Evolutionary conservation across 2,797 vertebrate species (phyloP), one percentile per base, ranked within the genome.

Genomic region (Xenops minutus): DNA sequence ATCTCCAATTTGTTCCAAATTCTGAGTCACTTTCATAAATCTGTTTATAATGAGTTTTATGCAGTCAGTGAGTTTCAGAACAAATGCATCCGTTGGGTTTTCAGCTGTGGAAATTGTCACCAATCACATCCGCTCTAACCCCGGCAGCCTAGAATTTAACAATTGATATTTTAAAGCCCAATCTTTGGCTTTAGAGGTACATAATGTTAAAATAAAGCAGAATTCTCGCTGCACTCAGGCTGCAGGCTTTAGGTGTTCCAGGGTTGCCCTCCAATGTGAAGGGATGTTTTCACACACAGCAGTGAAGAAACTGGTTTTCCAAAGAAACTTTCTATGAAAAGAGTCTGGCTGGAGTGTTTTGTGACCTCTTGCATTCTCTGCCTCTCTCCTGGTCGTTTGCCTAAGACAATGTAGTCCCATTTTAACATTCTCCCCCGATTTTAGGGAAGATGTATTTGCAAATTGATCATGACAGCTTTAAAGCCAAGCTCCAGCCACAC

Each of bases 11-110:
- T 15, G 79, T 91, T 92, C 92, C 88, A 93, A 94, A 78, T 86
- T 77, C 89, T 92, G 93, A 96, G 74, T 97, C 92, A 66, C 20
- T 22, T 91, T 84, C 79, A 55, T 75, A 87, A 95, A 86, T 92
- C 93, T 48, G 75, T 78, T 95, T 73, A 7, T 66, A 80, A 75
- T 0, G 30, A 67, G 77, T 95, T 93, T 61, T 77, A 30, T 55
- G 78, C 61, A 52, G 62, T 64, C 75, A 17, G 61, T 54, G 85
- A 86, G 55, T 80, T 78, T 12, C 12, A 34, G 92, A 94, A 83
- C 92, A 94, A 92, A 64, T 37, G 23, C 37, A 52, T 72, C 29
- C 39, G 2, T 16, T 30, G 91, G 21, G 22, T 69, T 83, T 79
- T 59, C 54, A 34, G 30, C 37, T 78, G 52, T 19, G 46, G 74